phyloP scores from a whole-genome alignment of 37 sponge, comb jelly and placozoan species.

The Petrosia ficiformis region DNA sequence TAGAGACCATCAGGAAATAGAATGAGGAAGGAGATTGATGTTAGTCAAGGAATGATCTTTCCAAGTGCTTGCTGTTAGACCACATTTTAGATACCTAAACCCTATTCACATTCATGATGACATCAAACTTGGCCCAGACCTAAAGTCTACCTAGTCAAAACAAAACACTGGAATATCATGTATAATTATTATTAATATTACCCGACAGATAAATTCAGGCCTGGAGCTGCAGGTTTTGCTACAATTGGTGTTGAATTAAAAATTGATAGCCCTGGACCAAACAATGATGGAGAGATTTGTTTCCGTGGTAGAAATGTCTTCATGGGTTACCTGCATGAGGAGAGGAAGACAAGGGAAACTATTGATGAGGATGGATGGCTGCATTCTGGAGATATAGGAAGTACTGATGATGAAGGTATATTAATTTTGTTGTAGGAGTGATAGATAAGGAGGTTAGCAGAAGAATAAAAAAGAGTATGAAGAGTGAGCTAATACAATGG shows the following conservation, averaged over 20 bases:
- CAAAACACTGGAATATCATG: too few relatives aligned
- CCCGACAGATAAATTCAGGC: conserved; percentile 41
- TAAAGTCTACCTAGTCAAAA: not conserved
- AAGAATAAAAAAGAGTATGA: too few relatives aligned
- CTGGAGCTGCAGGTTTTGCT: conserved; percentile 67
- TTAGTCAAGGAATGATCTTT: too few relatives aligned
- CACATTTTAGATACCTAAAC: too few relatives aligned
- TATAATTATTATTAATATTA: conserved; percentile 4
- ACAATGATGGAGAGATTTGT: conserved; percentile 61
- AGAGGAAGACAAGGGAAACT: conserved; percentile 79
- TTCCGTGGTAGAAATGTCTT: conserved; percentile 92
- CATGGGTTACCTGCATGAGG: conserved; percentile 93
- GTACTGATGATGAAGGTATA: conserved; percentile 74
- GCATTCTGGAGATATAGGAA: conserved; percentile 94
- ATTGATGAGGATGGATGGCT: conserved; percentile 98
- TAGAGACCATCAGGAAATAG: too few relatives aligned
- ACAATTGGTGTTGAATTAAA: conserved; percentile 84
- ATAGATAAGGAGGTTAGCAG: not conserved
- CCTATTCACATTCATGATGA: too few relatives aligned
- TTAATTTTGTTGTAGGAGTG: not conserved
- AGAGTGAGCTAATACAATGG: too few relatives aligned
- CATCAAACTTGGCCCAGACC: too few relatives aligned
- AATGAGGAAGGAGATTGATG: too few relatives aligned
- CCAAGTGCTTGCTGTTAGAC: too few relatives aligned
- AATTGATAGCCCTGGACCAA: conserved; percentile 75